Evolutionary conservation across 2,113 vertebrate species (phyloP).

Genomic region (Orientallactaga bullata): DNA sequence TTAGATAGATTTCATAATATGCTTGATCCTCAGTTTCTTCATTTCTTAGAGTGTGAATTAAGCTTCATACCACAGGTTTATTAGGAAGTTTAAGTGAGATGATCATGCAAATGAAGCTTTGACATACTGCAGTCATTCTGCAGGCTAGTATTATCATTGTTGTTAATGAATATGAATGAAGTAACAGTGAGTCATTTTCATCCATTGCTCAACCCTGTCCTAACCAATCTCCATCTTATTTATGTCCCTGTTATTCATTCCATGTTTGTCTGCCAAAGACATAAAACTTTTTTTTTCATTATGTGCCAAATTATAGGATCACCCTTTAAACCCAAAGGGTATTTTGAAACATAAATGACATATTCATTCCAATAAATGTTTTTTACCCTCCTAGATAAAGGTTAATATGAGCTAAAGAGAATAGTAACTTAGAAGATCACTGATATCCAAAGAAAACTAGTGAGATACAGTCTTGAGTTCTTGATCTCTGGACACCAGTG

Average conservation of each 20-base stretch:
- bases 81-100: constrained; percentile 67
- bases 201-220: constrained; percentile 56
- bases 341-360: constrained; percentile 27
- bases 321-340: constrained; percentile 2
- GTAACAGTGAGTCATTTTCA: constrained; percentile 69
- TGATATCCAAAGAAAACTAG: not conserved
- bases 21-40: constrained; percentile 36
- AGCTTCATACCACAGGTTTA: constrained; percentile 55
- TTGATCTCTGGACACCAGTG: not conserved
- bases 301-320: not conserved
- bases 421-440: constrained; percentile 1
- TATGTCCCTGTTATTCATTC: constrained; percentile 64
- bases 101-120: constrained; percentile 51
- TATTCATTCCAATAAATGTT: not conserved
- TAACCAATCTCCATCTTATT: constrained; percentile 49
- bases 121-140: constrained; percentile 41
- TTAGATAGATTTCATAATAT: constrained; percentile 30
- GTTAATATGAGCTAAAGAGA: not conserved
- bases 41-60: constrained; percentile 46
- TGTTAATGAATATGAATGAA: constrained; percentile 68
- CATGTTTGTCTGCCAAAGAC: constrained; percentile 27
- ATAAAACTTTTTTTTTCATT: constrained; percentile 17
- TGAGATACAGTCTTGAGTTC: not conserved
- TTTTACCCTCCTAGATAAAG: not conserved
- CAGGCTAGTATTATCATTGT: constrained; percentile 56